Base-by-base conservation (phyloP, 2,797 vertebrate species). In the Thunnus albacares region DNA sequence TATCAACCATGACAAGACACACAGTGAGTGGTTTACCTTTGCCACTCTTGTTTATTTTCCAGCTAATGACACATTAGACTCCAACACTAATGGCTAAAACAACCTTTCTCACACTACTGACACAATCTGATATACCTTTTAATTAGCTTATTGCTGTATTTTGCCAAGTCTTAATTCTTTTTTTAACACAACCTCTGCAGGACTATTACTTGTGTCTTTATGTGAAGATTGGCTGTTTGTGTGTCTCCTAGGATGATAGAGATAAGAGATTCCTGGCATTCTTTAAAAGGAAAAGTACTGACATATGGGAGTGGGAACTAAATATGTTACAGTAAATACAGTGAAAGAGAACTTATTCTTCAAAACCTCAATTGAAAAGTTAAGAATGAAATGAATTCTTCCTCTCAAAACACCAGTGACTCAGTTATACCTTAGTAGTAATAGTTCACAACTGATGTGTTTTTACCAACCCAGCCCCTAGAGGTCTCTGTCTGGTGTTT, bases 1-100 rank as follows among this genome's bases (percentile, higher is more conserved):
- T 90, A 84, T 89, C 86, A 91, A 71, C 87, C 35, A 83, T 80
- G 84, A 91, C 69, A 83, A 38, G 80, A 87, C 76, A 77, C 52
- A 85, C 53, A 81, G 79, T 35, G 52, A 69, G 52, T 3, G 14
- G 59, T 71, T 59, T 59, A 64, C 10, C 38, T 72, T 75, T 43
- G 47, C 55, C 64, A 70, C 43, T 75, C 75, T 76, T 70, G 38
- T 12, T 77, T 76, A 73, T 75, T 49, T 74, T 56, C 60, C 60
- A 75, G 49, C 10, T 71, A 59, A 85, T 65, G 24, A 67, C 35
- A 62, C 20, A 61, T 63, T 51, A 52, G 17, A 82, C 56, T 82
- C 33, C 77, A 67, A 66, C 49, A 74, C 22, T 74, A 75, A 84
- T 81, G 68, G 53, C 69, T 76, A 24, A 59, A 79, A 77, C 47